These are phyloP conservation scores for Actias luna DNA, from an alignment of 2,888 invertebrate genomes.

Conservation along the genomic window DNA sequence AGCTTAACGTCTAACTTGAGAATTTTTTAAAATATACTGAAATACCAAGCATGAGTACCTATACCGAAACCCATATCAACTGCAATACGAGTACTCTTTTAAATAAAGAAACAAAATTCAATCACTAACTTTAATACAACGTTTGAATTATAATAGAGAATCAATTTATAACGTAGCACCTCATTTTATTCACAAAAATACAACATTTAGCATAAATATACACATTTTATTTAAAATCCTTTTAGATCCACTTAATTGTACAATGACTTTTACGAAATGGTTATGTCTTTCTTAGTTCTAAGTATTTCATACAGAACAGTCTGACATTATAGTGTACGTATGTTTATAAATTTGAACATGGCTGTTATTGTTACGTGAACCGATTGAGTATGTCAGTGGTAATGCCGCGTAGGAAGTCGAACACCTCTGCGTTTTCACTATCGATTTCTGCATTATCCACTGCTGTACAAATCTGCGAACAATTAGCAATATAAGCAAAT, in stretches of 20 bases:
- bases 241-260: constrained; percentile 17
- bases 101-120: background rate
- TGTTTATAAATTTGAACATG: constrained; percentile 11
- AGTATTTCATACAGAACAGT: constrained; percentile 1
- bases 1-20: constrained; percentile 34
- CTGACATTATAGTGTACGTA: background rate
- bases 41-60: background rate
- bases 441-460: constrained; percentile 44
- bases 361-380: constrained; percentile 48
- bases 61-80: constrained; percentile 21
- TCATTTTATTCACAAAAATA: constrained; percentile 21
- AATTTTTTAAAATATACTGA: no score
- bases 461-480: constrained; percentile 45
- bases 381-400: constrained; percentile 69
- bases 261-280: constrained; percentile 4
- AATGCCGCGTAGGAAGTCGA: constrained; percentile 68
- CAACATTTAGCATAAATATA: constrained; percentile 12
- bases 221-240: constrained; percentile 22
- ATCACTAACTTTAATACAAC: constrained; percentile 7
- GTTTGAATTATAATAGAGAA: constrained; percentile 19
- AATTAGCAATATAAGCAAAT: background rate
- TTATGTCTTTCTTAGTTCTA: constrained; percentile 8
- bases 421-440: constrained; percentile 58
- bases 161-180: constrained; percentile 30
- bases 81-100: background rate